phyloP scores from a whole-genome alignment of 1,140 invertebrate genomes.

The Heliconius himera region DNA sequence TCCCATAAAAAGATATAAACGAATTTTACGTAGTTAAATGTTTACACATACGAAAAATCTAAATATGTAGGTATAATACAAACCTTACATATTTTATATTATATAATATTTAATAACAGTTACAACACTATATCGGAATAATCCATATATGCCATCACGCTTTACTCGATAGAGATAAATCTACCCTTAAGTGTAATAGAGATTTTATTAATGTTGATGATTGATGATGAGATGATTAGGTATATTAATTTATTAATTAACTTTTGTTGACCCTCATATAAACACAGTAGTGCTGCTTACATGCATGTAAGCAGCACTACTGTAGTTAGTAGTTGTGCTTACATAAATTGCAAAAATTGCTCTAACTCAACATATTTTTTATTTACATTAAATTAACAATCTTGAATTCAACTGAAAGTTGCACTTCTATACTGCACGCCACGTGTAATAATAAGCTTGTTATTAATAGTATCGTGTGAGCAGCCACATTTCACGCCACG shows the following conservation, averaged over 20 bases:
- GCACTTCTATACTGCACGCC: background rate
- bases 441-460: conserved; percentile 1
- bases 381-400: background rate
- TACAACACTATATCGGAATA: background rate
- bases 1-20: background rate
- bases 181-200: too few relatives aligned
- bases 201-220: too few relatives aligned
- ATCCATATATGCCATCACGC: background rate
- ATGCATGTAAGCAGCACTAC: too few relatives aligned
- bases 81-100: background rate
- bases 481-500: background rate
- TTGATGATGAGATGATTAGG: too few relatives aligned
- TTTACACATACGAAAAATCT: background rate
- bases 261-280: too few relatives aligned
- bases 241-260: too few relatives aligned
- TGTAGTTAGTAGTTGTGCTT: too few relatives aligned
- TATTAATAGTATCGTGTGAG: background rate
- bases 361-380: background rate
- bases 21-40: background rate
- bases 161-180: too few relatives aligned
- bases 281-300: too few relatives aligned
- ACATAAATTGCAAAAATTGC: too few relatives aligned
- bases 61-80: too few relatives aligned
- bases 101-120: background rate
- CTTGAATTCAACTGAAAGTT: background rate